Evolutionary conservation across 2,113 vertebrate genomes (phyloP).

Genomic region (Phalacrocorax pelagicus): DNA sequence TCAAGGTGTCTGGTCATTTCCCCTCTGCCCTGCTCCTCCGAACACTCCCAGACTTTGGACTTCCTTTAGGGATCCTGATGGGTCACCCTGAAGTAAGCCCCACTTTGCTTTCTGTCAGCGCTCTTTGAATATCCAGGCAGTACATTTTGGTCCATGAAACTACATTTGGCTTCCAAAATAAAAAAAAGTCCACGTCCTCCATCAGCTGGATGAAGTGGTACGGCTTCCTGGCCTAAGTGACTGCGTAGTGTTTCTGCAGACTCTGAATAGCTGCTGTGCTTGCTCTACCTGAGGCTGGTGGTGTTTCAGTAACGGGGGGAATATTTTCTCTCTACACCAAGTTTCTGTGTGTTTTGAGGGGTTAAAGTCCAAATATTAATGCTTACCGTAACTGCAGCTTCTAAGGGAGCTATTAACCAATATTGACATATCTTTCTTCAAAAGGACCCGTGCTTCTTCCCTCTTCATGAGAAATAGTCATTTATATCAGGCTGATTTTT

Average conservation of each 20-base stretch:
- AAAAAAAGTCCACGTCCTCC: background rate
- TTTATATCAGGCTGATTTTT: slow-evolving; percentile 11
- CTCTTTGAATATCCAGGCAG: background rate
- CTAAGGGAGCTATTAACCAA: slow-evolving; percentile 1
- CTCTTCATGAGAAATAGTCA: background rate
- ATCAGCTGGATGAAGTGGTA: background rate
- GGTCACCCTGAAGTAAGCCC: background rate
- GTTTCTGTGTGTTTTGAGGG: background rate
- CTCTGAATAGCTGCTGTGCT: background rate
- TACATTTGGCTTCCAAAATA: background rate
- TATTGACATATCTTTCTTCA: background rate
- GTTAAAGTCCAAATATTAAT: slow-evolving; percentile 24
- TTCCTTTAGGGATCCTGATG: background rate
- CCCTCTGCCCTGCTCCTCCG: background rate
- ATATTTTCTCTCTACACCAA: background rate
- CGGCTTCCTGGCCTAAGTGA: background rate
- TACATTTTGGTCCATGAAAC: background rate
- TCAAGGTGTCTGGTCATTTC: background rate
- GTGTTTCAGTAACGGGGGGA: background rate
- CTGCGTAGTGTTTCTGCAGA: background rate
- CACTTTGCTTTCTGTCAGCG: background rate
- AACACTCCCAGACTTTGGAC: background rate
- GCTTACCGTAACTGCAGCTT: slow-evolving; percentile 12
- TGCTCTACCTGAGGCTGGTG: background rate
- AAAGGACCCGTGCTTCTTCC: background rate